Conservation (phyloP, 2,797 vertebrate genomes). For the Nasua narica region DNA sequence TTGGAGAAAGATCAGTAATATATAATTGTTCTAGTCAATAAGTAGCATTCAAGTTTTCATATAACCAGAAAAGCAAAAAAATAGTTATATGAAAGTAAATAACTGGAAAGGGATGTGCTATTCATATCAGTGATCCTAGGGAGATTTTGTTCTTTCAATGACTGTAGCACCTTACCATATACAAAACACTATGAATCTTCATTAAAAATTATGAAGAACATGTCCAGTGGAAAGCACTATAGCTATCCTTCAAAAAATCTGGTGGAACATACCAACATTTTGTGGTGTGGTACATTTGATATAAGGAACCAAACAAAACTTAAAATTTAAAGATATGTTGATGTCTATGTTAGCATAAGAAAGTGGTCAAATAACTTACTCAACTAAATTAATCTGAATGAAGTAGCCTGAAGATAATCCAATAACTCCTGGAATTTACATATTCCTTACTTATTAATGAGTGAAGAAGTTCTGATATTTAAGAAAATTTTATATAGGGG, state of each 20-base stretch:
- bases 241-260: not conserved
- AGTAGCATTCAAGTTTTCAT: not conserved
- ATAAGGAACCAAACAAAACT: not conserved
- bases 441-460: not conserved
- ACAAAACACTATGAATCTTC: not conserved
- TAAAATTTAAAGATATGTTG: not conserved
- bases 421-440: not conserved
- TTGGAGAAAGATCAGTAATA: not conserved
- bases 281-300: not conserved
- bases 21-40: not conserved
- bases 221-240: not conserved
- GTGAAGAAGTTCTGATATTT: not conserved
- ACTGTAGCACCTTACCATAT: not conserved
- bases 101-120: not conserved
- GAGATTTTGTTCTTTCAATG: not conserved
- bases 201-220: accelerated
- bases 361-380: not conserved
- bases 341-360: not conserved
- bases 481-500: not conserved
- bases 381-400: not conserved
- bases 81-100: not conserved
- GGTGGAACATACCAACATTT: not conserved
- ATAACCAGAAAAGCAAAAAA: not conserved
- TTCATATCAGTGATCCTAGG: not conserved
- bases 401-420: not conserved